These are phyloP conservation scores for Thyatira batis DNA, from an alignment of 2,888 invertebrate species.

Conservation along the genomic window DNA sequence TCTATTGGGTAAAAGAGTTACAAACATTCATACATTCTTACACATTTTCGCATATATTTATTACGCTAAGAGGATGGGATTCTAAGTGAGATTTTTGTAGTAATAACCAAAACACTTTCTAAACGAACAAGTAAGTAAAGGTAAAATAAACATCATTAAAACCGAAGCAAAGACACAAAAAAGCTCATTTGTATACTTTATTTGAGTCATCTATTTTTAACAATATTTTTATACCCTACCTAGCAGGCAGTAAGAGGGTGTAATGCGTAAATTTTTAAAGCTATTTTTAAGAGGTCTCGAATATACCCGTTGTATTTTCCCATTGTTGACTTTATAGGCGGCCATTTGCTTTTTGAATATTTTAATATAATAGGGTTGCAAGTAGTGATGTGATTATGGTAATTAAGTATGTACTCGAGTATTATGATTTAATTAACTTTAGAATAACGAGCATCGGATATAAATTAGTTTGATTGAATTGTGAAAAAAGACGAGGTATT, in stretches of 20 bases:
- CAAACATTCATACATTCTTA: too few relatives aligned
- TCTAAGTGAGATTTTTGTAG: too few relatives aligned
- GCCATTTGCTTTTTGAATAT: constrained; percentile 43
- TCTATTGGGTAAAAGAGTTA: too few relatives aligned
- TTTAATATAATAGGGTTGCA: constrained; percentile 18
- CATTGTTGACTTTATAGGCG: constrained; percentile 30
- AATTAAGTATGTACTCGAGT: background rate
- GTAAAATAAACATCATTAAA: background rate
- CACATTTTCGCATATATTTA: too few relatives aligned
- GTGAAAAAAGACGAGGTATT: too few relatives aligned
- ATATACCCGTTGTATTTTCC: constrained; percentile 15
- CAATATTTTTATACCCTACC: constrained; percentile 32
- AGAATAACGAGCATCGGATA: too few relatives aligned
- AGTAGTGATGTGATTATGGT: background rate
- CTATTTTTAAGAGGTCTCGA: constrained; percentile 36
- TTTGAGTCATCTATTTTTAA: constrained; percentile 40
- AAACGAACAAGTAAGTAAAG: background rate
- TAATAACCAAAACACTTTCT: too few relatives aligned
- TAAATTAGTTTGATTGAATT: too few relatives aligned
- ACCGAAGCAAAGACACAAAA: background rate
- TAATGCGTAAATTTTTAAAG: constrained; percentile 38
- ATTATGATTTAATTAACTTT: background rate
- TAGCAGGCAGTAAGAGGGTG: constrained; percentile 17
- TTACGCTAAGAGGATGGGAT: too few relatives aligned
- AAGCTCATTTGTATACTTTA: constrained; percentile 15